Base-by-base conservation (phyloP, 1,140 invertebrate genomes). In the Metopolophium dirhodum region DNA sequence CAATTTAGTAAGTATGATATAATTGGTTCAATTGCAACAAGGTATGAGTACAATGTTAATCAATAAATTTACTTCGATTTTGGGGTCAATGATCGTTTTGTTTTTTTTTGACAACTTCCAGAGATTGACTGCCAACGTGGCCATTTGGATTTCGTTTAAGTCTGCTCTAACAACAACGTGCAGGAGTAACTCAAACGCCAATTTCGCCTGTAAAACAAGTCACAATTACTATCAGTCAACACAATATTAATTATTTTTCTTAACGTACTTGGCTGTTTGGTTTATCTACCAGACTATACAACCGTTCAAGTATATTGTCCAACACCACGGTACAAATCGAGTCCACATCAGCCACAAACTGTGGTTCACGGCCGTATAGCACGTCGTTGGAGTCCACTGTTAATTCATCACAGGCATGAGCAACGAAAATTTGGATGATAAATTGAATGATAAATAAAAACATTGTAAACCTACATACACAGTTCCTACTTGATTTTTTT, bases 341-440 rank as follows among this genome's bases (percentile, higher is more conserved):
- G 94, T 98, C 97, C 1, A 99, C 96, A 96, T 98, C 98, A 8
- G 95, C 95, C 23, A 99, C 95, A 95, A 98, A 99, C 95, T 98
- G 98, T 49, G 96, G 96, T 96, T 99, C 98, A 82, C 97, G 96
- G 4, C 98, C 98, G 95, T 99, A 99, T n/a, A 99, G 95, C 89
- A 97, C 96, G 95, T 99, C 98, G 95, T 99, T 99, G 4, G 98
- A 98, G 95, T 99, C 97, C 91, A 99, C 98, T 98, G 95, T 94
- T 96, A 96, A 94, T 30, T 0, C 94, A 89, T 93, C 93, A 94
- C 94, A 86, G 77, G 93, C 47, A 88, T 49, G 87, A 94, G 45
- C 45, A 77, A 6, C 14, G 6, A 68, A 86, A 91, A 94, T 85
- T 83, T 94, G 57, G 9, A n/a, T n/a, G n/a, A n/a, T n/a, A n/a